Conservation (phyloP, 2,888 invertebrate genomes). For the Aplocera efformata region DNA sequence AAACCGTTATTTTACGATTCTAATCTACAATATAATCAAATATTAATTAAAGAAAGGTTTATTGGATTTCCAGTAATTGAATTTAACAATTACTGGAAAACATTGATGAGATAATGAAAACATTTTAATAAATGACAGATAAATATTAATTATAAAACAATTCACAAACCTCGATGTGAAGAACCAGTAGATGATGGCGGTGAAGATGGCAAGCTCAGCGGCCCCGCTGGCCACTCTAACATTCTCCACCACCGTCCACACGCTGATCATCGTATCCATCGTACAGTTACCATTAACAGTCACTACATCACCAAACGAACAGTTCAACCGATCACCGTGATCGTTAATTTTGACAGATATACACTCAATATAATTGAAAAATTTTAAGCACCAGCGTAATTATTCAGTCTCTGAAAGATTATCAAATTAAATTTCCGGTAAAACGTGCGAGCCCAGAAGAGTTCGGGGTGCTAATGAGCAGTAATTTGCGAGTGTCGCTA, state of each 20-base stretch:
- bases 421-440: slow-evolving; percentile 22
- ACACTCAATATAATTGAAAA: slow-evolving; percentile 26
- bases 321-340: slow-evolving; percentile 50
- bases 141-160: neutral
- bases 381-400: slow-evolving; percentile 5
- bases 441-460: slow-evolving; percentile 34
- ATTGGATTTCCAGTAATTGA: too few relatives aligned
- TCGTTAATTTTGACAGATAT: slow-evolving; percentile 48
- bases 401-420: slow-evolving; percentile 25
- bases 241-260: slow-evolving; percentile 74
- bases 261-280: slow-evolving; percentile 72
- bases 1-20: too few relatives aligned
- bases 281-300: slow-evolving; percentile 40
- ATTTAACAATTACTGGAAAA: too few relatives aligned
- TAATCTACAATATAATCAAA: too few relatives aligned
- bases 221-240: slow-evolving; percentile 79
- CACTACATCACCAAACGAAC: slow-evolving; percentile 67
- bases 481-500: slow-evolving; percentile 18
- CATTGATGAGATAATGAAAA: too few relatives aligned
- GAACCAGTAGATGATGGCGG: slow-evolving; percentile 82
- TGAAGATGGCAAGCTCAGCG: slow-evolving; percentile 81
- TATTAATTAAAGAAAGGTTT: too few relatives aligned
- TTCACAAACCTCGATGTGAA: slow-evolving; percentile 80
- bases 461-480: slow-evolving; percentile 32
- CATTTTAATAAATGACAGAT: too few relatives aligned